phyloP scores from a whole-genome alignment of 2,888 invertebrate species.

The Tetheella fluctuosa region DNA sequence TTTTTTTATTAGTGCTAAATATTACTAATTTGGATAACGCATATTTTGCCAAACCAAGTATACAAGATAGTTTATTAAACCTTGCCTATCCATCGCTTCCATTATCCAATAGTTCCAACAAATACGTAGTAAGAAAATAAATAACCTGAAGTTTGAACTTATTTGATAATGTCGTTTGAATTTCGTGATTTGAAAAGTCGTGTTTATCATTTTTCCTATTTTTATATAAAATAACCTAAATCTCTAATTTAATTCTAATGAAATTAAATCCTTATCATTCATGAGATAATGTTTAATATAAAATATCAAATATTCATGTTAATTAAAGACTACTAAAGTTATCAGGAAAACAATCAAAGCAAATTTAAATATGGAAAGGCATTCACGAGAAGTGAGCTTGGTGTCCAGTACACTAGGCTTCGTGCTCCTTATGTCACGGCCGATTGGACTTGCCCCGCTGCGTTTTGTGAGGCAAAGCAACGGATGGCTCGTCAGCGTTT shows the following conservation, averaged over 20 bases:
- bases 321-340: too few species aligned
- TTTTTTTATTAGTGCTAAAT: too few species aligned
- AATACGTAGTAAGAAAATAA: background rate
- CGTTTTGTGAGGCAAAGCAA: conserved; percentile 26
- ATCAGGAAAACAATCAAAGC: background rate
- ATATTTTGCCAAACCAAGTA: too few species aligned
- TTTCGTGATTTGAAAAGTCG: background rate
- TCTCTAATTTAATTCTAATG: too few species aligned
- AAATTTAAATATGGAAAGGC: background rate
- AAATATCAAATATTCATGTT: too few species aligned
- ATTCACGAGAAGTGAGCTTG: conserved; percentile 22
- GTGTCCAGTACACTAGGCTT: conserved; percentile 38
- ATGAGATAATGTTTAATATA: too few species aligned
- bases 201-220: background rate
- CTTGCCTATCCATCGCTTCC: background rate
- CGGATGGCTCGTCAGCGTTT: conserved; percentile 35
- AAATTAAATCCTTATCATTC: too few species aligned
- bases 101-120: background rate
- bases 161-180: background rate
- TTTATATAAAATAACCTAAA: too few species aligned
- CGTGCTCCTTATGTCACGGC: conserved; percentile 37
- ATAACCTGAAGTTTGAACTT: conserved; percentile 1
- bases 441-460: conserved; percentile 46
- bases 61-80: background rate
- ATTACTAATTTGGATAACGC: too few species aligned